Evolutionary conservation across 2,888 invertebrate species (phyloP).

Genomic region (Andrena bucephala): DNA sequence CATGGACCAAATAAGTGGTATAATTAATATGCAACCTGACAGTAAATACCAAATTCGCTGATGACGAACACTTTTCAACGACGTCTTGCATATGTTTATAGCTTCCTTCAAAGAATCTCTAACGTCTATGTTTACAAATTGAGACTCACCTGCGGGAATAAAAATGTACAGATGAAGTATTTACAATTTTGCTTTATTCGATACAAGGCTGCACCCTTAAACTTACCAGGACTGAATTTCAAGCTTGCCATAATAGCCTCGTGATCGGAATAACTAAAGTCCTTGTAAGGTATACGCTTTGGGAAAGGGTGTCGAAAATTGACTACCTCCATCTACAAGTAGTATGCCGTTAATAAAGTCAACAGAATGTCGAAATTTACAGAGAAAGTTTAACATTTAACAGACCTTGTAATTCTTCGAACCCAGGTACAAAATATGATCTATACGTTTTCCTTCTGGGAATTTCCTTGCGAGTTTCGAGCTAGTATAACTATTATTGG

Average conservation of each 20-base stretch:
- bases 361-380: constrained; percentile 7
- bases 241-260: constrained; percentile 91
- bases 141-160: constrained; percentile 70
- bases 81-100: constrained; percentile 87
- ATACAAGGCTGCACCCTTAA: constrained; percentile 75
- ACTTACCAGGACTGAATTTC: constrained; percentile 76
- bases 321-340: constrained; percentile 84
- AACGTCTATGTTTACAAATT: constrained; percentile 68
- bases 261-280: constrained; percentile 95
- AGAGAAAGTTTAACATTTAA: constrained; percentile 43
- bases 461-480: constrained; percentile 85
- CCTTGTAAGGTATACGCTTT: constrained; percentile 89
- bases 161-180: not conserved
- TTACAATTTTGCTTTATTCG: constrained; percentile 69
- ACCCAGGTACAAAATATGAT: constrained; percentile 93
- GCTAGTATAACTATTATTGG: constrained; percentile 93
- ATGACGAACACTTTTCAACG: constrained; percentile 85
- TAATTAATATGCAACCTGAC: constrained; percentile 86
- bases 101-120: constrained; percentile 86
- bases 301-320: constrained; percentile 91
- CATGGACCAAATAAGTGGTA: constrained; percentile 81
- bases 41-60: constrained; percentile 87
- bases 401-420: constrained; percentile 79
- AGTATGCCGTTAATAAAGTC: not conserved
- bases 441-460: constrained; percentile 94